Evolutionary conservation across 2,888 invertebrate species (phyloP).

Genomic region (Chorisops tibialis): DNA sequence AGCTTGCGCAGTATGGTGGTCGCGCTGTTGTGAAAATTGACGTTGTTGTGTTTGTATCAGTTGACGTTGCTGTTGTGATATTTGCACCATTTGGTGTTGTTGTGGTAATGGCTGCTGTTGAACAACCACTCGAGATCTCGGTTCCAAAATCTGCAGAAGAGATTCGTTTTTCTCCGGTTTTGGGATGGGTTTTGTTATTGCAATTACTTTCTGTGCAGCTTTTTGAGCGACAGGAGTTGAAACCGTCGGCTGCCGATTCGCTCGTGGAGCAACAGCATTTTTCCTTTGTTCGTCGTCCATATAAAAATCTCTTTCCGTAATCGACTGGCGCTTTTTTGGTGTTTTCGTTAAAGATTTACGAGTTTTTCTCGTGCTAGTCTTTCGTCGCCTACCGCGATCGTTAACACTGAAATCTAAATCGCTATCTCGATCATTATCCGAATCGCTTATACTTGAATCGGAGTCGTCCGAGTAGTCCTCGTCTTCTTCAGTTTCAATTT

Average conservation of each 20-base stretch:
- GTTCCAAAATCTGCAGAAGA: slow-evolving; percentile 2
- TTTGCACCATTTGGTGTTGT: slow-evolving; percentile 43
- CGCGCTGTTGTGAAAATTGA: neutral
- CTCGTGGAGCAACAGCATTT: neutral
- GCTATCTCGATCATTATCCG: slow-evolving; percentile 58
- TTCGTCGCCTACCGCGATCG: slow-evolving; percentile 49
- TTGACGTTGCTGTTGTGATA: slow-evolving; percentile 34
- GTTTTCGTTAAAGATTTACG: slow-evolving; percentile 24
- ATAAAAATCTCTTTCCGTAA: slow-evolving; percentile 24
- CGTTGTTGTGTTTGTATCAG: neutral
- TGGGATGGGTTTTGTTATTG: neutral
- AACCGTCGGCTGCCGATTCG: neutral
- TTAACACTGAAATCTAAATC: slow-evolving; percentile 63
- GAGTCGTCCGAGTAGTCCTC: slow-evolving; percentile 56
- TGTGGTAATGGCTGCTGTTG: neutral
- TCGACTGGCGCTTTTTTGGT: slow-evolving; percentile 30
- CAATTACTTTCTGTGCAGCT: neutral
- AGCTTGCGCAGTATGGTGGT: slow-evolving; percentile 5
- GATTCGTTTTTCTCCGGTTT: slow-evolving; percentile 14
- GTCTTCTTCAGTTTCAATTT: slow-evolving; percentile 36
- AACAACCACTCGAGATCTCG: neutral
- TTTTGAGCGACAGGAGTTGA: slow-evolving; percentile 15
- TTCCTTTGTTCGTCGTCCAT: slow-evolving; percentile 26
- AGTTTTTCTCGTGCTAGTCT: slow-evolving; percentile 31
- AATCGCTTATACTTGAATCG: slow-evolving; percentile 53